These are phyloP conservation scores for Pyrgus malvae DNA, from an alignment of 2,888 invertebrate genomes.

Conservation along the genomic window DNA sequence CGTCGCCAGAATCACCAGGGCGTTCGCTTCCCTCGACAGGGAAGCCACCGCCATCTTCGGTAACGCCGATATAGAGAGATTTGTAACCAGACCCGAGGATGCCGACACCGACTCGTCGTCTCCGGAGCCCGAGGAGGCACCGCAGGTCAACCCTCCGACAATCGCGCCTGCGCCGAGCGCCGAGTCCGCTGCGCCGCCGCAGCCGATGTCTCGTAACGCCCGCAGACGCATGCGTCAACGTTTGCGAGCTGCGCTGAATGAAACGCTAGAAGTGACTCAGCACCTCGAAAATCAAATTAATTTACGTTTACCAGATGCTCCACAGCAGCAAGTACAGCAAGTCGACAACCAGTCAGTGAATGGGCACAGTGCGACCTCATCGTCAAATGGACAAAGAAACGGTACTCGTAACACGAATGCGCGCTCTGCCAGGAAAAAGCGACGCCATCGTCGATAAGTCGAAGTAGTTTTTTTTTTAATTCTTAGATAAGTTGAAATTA, in stretches of 20 bases:
- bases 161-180: too few species aligned
- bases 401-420: conserved; percentile 29
- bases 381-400: conserved; percentile 41
- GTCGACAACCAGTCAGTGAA: conserved; percentile 5
- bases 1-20: conserved; percentile 60
- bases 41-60: conserved; percentile 56
- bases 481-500: conserved; percentile 34
- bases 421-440: conserved; percentile 62
- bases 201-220: conserved; percentile 58
- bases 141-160: too few species aligned
- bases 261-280: conserved; percentile 3
- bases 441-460: conserved; percentile 66
- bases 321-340: neutral
- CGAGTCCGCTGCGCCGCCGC: too few species aligned
- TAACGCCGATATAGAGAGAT: too few species aligned
- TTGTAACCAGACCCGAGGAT: too few species aligned
- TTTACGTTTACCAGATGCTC: neutral
- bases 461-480: neutral
- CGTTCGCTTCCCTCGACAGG: conserved; percentile 61
- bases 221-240: conserved; percentile 64
- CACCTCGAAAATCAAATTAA: neutral
- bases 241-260: conserved; percentile 55
- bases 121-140: too few species aligned
- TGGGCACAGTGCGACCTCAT: conserved; percentile 39
- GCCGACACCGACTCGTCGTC: too few species aligned